phyloP scores from a whole-genome alignment of 2,113 vertebrate species.

The Chauna torquata region DNA sequence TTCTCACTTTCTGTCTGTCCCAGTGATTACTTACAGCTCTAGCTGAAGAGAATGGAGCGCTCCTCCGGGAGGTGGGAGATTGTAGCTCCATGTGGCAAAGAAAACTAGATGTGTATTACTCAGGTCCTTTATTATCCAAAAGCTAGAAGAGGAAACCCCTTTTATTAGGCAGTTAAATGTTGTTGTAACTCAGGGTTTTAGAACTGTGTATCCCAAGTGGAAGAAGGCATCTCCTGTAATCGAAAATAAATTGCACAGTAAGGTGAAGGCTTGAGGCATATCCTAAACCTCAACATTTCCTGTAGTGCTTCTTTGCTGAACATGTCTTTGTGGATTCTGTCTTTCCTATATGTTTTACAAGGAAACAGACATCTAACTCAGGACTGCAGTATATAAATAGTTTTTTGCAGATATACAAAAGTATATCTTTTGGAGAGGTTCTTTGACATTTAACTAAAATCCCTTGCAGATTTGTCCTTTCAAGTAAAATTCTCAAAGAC shows the following conservation, averaged over 20 bases:
- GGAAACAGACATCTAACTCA: background rate
- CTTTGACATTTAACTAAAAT: background rate
- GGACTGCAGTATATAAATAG: too few species aligned
- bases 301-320: background rate
- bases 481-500: background rate
- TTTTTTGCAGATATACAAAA: too few species aligned
- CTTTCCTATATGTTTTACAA: background rate
- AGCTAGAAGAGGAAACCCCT: background rate
- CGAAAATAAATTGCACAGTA: background rate
- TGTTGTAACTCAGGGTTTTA: background rate
- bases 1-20: slow-evolving; percentile 33
- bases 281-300: background rate
- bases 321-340: background rate
- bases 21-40: slow-evolving; percentile 40
- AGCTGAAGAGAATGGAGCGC: background rate
- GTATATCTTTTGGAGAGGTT: background rate
- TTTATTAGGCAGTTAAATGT: background rate
- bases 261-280: background rate
- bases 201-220: background rate
- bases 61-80: background rate
- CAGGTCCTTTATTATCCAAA: background rate
- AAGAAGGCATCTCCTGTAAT: background rate
- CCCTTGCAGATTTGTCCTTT: background rate
- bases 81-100: background rate
- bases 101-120: background rate